Conservation (phyloP, 92 coral and sea anemone species). For the Parazoanthus atlanticus region DNA sequence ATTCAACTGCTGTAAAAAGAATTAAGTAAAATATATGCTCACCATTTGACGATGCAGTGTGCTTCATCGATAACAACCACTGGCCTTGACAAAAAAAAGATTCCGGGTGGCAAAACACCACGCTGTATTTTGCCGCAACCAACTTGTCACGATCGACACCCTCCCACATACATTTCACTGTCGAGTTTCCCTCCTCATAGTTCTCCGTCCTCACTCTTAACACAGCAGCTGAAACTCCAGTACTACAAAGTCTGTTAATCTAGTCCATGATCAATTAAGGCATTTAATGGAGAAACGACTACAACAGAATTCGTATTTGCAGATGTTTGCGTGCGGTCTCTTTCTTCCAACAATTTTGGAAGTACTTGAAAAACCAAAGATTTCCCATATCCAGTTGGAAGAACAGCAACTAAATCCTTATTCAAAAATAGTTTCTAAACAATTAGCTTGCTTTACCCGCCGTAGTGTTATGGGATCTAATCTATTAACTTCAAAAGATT, state of each 20-base stretch:
- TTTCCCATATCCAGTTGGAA: background rate
- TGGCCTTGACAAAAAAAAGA: background rate
- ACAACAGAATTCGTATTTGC: background rate
- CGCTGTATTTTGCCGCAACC: background rate
- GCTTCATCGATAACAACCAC: background rate
- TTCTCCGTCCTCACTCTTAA: background rate
- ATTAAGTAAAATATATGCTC: background rate
- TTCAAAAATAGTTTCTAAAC: background rate
- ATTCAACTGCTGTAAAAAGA: background rate
- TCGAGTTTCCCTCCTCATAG: background rate
- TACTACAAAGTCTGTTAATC: background rate
- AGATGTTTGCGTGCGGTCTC: background rate
- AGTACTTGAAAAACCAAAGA: background rate
- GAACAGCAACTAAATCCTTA: background rate
- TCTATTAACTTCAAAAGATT: background rate
- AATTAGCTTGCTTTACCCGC: background rate
- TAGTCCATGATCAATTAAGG: background rate
- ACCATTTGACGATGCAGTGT: background rate
- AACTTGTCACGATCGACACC: slow-evolving; percentile 2
- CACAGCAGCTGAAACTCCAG: background rate
- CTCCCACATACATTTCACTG: background rate
- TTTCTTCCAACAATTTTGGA: background rate
- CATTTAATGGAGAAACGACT: slow-evolving; percentile 2
- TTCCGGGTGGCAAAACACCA: background rate
- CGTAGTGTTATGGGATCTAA: background rate